phyloP scores from a whole-genome alignment of 92 coral and sea anemone species.

The Epizoanthus scotinus region DNA sequence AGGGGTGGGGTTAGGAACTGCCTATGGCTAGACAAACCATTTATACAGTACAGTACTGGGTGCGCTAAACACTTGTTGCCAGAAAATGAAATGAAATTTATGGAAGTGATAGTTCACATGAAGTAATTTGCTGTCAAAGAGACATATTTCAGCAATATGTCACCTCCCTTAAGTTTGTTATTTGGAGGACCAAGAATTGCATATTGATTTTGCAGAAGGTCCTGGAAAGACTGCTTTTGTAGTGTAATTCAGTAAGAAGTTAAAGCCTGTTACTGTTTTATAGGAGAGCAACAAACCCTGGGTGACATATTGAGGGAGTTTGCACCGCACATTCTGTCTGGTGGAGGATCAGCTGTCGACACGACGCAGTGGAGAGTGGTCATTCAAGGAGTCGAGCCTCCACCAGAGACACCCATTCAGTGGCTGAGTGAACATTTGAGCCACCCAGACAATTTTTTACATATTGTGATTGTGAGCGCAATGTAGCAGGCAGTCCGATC shows the following conservation, averaged over 20 bases:
- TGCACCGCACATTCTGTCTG: constrained; percentile 70
- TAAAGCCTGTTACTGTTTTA: neutral
- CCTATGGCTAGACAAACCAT: no score
- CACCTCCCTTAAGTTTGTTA: no score
- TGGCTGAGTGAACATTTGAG: constrained; percentile 99
- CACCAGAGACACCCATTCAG: constrained; percentile 93
- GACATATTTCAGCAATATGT: no score
- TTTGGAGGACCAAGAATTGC: neutral
- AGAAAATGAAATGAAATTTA: no score
- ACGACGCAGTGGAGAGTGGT: constrained; percentile 78
- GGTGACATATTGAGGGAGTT: constrained; percentile 75
- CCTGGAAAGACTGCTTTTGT: neutral
- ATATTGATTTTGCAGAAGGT: neutral
- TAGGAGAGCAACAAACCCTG: constrained; percentile 83
- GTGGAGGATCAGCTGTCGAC: constrained; percentile 62
- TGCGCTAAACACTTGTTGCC: no score
- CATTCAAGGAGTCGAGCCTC: constrained; percentile 93
- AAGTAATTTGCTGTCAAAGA: no score
- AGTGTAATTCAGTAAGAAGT: no score
- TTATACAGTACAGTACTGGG: no score
- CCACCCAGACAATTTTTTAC: constrained; percentile 93
- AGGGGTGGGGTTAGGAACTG: no score
- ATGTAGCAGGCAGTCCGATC: neutral
- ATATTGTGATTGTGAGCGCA: constrained; percentile 65
- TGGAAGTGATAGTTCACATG: neutral